phyloP scores from a whole-genome alignment of 2,113 vertebrate genomes.

The Protobothrops flavoviridis region DNA sequence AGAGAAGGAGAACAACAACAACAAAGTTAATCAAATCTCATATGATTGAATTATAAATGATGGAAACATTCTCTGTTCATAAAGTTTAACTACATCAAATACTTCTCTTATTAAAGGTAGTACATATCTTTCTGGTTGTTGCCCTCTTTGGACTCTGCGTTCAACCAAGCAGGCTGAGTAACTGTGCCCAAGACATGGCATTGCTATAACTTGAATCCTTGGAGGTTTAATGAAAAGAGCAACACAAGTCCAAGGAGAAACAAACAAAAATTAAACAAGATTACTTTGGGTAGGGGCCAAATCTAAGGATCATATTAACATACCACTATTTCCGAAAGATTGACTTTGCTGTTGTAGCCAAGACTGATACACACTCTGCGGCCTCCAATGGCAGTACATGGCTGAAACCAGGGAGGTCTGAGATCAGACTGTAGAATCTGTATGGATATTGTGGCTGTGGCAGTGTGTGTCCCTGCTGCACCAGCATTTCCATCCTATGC shows the following conservation, averaged over 20 bases:
- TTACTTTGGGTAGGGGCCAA: neutral
- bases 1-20: neutral
- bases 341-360: constrained; percentile 77
- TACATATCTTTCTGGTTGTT: neutral
- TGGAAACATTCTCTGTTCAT: neutral
- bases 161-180: neutral
- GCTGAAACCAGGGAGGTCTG: constrained; percentile 83
- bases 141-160: neutral
- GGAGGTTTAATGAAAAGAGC: neutral
- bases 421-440: constrained; percentile 76
- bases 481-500: constrained; percentile 69
- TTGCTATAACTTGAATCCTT: neutral
- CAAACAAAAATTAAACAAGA: neutral
- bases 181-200: no score
- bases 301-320: neutral
- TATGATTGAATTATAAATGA: neutral
- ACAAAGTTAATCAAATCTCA: neutral
- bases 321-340: constrained; percentile 76
- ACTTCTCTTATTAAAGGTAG: neutral
- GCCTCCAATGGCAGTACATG: constrained; percentile 62
- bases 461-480: constrained; percentile 42
- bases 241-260: neutral
- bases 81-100: neutral
- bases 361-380: constrained; percentile 76
- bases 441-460: constrained; percentile 72